Conservation (phyloP, 2,113 vertebrate genomes). For the Anser brachyrhynchus region DNA sequence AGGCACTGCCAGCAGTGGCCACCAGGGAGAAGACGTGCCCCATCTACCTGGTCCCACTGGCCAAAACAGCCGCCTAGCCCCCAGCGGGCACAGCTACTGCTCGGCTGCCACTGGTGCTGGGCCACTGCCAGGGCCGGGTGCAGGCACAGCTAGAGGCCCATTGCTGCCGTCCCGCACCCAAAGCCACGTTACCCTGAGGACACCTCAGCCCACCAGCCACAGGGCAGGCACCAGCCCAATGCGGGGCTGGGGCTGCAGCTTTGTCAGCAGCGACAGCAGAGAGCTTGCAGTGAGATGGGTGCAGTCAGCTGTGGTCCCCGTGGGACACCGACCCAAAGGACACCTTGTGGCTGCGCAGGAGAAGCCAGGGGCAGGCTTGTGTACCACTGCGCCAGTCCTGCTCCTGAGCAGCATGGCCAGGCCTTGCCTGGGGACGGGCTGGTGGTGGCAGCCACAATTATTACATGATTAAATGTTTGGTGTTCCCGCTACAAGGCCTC, state of each 20-base stretch:
- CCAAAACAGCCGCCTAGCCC: not conserved
- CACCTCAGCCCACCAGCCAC: not conserved
- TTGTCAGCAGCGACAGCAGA: not conserved
- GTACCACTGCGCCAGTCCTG: not conserved
- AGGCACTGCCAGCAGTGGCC: not conserved
- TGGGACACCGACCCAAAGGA: not conserved
- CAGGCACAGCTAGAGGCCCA: not conserved
- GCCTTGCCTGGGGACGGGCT: not conserved
- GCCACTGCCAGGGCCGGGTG: not conserved
- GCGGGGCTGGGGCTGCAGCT: not conserved
- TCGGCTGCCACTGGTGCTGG: not conserved
- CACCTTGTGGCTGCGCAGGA: not conserved
- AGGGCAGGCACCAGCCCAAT: not conserved
- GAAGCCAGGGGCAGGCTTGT: not conserved
- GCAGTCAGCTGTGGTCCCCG: not conserved
- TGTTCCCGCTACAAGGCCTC: not conserved
- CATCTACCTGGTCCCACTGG: not conserved
- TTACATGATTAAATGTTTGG: not conserved
- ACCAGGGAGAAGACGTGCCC: not conserved
- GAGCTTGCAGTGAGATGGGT: not conserved
- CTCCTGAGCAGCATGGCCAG: not conserved
- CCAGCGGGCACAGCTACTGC: not conserved
- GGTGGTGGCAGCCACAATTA: not conserved
- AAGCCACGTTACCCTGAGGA: not conserved
- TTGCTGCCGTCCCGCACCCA: not conserved